A percentile compares a stretch with the other conserved stretches of the same genome.
These are phyloP conservation scores for Hyppa rectilinea DNA, from an alignment of 2,888 invertebrate genomes.

Conservation along the genomic window DNA sequence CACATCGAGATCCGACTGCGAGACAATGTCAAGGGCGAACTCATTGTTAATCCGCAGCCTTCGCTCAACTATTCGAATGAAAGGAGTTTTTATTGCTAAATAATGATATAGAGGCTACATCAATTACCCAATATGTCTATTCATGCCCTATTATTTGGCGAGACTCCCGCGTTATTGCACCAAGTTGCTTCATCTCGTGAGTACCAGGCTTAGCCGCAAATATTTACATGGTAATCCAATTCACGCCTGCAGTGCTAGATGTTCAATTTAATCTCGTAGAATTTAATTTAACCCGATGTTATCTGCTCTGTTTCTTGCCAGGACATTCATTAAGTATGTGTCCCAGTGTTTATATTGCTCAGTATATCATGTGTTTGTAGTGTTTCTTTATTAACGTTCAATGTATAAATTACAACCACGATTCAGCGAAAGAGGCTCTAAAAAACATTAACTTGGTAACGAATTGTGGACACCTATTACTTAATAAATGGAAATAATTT, in stretches of 20 bases:
- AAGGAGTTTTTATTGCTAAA: conserved; percentile 67
- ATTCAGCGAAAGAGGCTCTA: neutral
- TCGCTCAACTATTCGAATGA: conserved; percentile 54
- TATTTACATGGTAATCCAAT: conserved; percentile 64
- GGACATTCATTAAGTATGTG: conserved; percentile 40
- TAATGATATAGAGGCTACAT: conserved; percentile 62
- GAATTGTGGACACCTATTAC: neutral
- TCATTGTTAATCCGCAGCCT: conserved; percentile 60
- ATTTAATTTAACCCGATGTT: conserved; percentile 53
- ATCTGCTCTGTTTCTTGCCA: conserved; percentile 48
- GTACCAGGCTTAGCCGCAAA: conserved; percentile 51
- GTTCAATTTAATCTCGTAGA: conserved; percentile 44
- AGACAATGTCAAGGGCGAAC: conserved; percentile 59
- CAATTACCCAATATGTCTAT: conserved; percentile 63
- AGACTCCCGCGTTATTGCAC: conserved; percentile 61
- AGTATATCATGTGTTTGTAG: neutral
- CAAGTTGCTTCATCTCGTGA: conserved; percentile 54
- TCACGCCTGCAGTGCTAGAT: conserved; percentile 45
- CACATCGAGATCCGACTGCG: conserved; percentile 43
- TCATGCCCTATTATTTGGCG: conserved; percentile 60
- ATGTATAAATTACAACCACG: conserved; percentile 24
- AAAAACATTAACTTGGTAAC: neutral
- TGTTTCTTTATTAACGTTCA: conserved; percentile 4
- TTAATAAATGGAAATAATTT: conserved; percentile 9
- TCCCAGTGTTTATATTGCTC: conserved; percentile 18